These are phyloP conservation scores for Chlorodrepanis virens DNA, from an alignment of 2,113 vertebrate genomes.

Conservation along the genomic window DNA sequence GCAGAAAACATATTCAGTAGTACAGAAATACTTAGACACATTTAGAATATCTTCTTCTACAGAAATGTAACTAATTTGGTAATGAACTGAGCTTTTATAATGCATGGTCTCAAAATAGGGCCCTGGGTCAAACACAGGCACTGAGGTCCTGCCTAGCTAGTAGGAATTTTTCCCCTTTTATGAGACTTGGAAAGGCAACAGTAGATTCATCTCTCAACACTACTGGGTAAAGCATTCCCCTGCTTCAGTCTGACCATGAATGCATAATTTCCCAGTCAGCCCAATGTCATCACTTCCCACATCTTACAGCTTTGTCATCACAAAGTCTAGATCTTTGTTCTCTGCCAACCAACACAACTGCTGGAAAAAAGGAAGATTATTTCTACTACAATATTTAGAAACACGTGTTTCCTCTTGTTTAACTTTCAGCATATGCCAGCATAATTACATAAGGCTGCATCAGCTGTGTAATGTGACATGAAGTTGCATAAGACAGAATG, in stretches of 20 bases:
- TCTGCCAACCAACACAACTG: neutral
- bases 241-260: neutral
- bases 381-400: neutral
- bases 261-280: neutral
- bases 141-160: neutral
- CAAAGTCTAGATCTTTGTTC: neutral
- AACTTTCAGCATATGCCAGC: neutral
- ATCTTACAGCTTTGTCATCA: neutral
- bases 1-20: neutral
- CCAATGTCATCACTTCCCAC: neutral
- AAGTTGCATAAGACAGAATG: constrained; percentile 23
- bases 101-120: accelerated
- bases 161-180: neutral
- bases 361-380: neutral
- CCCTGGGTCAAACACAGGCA: neutral
- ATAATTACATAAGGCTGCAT: constrained; percentile 5
- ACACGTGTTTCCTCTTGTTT: neutral
- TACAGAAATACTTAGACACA: neutral
- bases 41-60: neutral
- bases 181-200: neutral
- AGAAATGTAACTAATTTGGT: neutral
- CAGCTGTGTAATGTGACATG: neutral
- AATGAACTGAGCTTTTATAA: neutral
- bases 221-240: neutral
- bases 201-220: neutral